Evolutionary conservation across 1,140 invertebrate species (phyloP).

Genomic region (Pogonus chalceus): DNA sequence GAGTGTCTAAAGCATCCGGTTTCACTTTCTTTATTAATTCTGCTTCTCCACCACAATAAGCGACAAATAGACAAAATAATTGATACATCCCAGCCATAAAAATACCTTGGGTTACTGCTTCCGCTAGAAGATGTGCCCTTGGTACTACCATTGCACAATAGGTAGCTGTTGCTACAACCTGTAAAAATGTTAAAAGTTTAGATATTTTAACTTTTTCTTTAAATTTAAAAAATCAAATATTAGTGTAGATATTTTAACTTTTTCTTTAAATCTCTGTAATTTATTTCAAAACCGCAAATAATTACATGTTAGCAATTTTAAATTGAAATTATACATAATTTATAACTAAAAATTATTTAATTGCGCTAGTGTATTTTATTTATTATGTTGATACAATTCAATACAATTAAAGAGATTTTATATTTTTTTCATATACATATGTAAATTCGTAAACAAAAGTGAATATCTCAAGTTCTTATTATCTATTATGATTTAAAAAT

Average conservation of each 20-base stretch:
- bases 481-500: too few species aligned
- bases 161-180: constrained; percentile 46
- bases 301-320: background rate
- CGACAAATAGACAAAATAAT: constrained; percentile 46
- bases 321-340: background rate
- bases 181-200: constrained; percentile 10
- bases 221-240: background rate
- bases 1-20: constrained; percentile 38
- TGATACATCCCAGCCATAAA: constrained; percentile 53
- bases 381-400: too few species aligned
- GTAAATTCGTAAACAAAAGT: too few species aligned
- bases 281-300: background rate
- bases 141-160: constrained; percentile 48
- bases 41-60: constrained; percentile 48
- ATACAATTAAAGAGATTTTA: too few species aligned
- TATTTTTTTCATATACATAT: too few species aligned
- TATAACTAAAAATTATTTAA: constrained; percentile 5
- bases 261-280: background rate
- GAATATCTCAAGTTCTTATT: too few species aligned
- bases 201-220: background rate
- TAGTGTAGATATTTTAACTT: background rate
- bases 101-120: constrained; percentile 48
- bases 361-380: constrained; percentile 6
- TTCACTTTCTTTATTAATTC: constrained; percentile 42
- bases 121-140: constrained; percentile 46